Base-by-base conservation (phyloP, 92 coral and sea anemone genomes). In the Isaurus tuberculatus region DNA sequence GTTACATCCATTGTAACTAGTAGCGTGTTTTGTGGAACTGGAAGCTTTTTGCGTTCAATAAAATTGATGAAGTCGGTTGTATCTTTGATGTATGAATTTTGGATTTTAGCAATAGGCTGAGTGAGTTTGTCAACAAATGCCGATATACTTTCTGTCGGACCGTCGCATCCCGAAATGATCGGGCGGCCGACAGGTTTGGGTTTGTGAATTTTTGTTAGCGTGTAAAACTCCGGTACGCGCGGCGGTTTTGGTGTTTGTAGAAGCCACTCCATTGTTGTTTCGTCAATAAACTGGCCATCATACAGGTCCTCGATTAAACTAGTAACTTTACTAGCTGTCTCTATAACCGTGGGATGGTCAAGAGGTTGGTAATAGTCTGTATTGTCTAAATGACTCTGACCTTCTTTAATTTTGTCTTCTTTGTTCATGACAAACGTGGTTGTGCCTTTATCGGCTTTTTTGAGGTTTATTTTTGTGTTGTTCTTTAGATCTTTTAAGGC, bases 141-240 rank as follows among this genome's bases (percentile, higher is more conserved):
- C n/a, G n/a, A n/a, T n/a, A n/a, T n/a, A n/a, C n/a, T n/a, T n/a
- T n/a, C n/a, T n/a, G n/a, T n/a, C 19, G 86, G 86, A 8, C 92
- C 72, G 22, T 58, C 71, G 66, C 75, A 36, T 0, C 88, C 78
- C n/a, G 88, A 75, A 16, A 74, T 81, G 0, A 81, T 73, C 1
- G 72, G 90, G 32, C 90, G 67, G 4, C 90, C 88, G 11, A 89
- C 88, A 1, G 85, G 84, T 29, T 65, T 72, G 58, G 80, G 74
- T 80, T 90, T 90, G 83, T 84, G 89, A 57, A 90, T 86, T 73
- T 86, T 86, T 53, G 90, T 89, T 32, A 89, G 84, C 27, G 92
- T 86, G 69, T 89, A 89, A 19, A 85, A 89, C 40, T 85, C 89
- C 19, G 87, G 82, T 65, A 90, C 30, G 61, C 91, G 86, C 65